Evolutionary conservation across 2,888 invertebrate genomes (phyloP), one percentile per base, ranked within the genome.

Genomic region (Oxycera nigricornis): DNA sequence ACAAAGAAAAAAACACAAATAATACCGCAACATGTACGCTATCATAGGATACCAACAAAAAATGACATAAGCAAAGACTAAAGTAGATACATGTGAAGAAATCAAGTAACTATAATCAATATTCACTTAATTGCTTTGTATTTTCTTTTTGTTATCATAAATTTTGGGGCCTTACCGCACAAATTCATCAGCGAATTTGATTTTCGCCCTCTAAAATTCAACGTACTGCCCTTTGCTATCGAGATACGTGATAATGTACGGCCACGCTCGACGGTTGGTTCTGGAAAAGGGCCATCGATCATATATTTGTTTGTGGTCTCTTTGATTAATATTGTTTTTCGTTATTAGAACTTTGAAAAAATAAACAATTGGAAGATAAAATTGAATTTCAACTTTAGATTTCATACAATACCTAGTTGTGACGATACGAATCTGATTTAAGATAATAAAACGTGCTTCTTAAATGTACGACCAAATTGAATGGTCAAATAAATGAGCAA

Each of bases 131-230:
- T 52, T 65, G 17, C 31, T 73, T 73, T 50, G 22, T 50, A 41
- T 26, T 39, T 72, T 35, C 78, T 79, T 79, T 78, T 78, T 24
- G 55, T n/a, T 55, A 55, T 78, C 75, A 78, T 76, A 75, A 72
- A 77, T 75, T 77, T 81, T 82, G 83, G 84, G 87, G 86, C 90
- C 94, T 95, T 94, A 95, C 95, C 94, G 91, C 94, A 94, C 90
- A 95, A 90, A 91, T 95, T 95, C 94, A 95, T 94, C 89, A 95
- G 91, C 87, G 94, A 95, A 91, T 93, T 94, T 88, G 94, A 94
- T 90, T 94, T 94, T 91, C 94, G 92, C 85, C 90, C 90, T 90
- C 93, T 93, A 91, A 94, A 93, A 92, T 92, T 93, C 88, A 91
- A 89, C 88, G 93, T 91, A 89, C 90, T 90, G 84, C 88, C 88